phyloP scores from a whole-genome alignment of 2,113 vertebrate genomes.

The Ptilorrhoa leucosticta region DNA sequence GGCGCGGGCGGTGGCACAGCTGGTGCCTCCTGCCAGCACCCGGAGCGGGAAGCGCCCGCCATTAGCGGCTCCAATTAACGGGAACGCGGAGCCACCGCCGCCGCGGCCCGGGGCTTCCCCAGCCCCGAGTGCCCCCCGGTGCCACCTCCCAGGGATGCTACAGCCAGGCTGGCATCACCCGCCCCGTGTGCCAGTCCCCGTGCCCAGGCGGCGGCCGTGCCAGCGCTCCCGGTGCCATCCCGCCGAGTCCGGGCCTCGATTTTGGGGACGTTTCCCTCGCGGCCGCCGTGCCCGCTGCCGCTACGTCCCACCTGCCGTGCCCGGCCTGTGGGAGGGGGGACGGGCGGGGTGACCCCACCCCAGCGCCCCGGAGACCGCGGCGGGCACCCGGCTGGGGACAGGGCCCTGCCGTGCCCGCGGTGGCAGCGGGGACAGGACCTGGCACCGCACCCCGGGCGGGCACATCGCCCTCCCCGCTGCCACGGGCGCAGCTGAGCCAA shows the following conservation, averaged over 20 bases:
- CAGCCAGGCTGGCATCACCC: not conserved
- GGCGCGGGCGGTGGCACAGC: conserved; percentile 68
- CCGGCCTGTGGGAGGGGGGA: not conserved
- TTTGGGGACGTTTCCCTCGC: not conserved
- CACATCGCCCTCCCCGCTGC: not conserved
- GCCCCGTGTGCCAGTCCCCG: fast-evolving
- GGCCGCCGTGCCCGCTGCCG: fast-evolving
- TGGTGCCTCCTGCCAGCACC: conserved; percentile 69
- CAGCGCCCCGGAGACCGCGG: fast-evolving
- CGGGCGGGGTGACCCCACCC: not conserved
- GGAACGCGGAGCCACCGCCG: conserved; percentile 49
- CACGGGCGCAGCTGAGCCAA: conserved; percentile 72
- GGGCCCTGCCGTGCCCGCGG: not conserved
- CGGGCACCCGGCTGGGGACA: fast-evolving
- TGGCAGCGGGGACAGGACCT: not conserved
- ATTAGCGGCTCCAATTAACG: conserved; percentile 76
- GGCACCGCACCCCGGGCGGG: not conserved
- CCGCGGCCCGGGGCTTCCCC: conserved; percentile 50
- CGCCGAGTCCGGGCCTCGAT: not conserved
- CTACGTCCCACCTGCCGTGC: fast-evolving
- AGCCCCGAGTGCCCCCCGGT: not conserved
- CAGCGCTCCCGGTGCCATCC: fast-evolving
- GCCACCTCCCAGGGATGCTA: not conserved
- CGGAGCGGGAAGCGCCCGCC: conserved; percentile 58
- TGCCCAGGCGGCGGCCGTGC: fast-evolving